These are phyloP conservation scores for Folsomia candida DNA, from an alignment of 2,888 invertebrate species.

Conservation along the genomic window DNA sequence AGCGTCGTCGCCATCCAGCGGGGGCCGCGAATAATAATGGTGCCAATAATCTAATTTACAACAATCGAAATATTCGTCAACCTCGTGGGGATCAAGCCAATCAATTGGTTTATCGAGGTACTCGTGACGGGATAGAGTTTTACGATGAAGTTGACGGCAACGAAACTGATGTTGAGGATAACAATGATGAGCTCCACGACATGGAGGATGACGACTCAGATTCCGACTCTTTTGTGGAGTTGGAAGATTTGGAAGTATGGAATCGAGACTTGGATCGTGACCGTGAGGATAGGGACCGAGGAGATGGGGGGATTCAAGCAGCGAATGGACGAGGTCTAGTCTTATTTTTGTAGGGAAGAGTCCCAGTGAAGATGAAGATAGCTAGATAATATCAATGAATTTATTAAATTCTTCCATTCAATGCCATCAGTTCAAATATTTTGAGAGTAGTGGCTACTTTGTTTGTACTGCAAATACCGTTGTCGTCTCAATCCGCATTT, in stretches of 20 bases:
- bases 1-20: neutral
- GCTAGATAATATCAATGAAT: too few relatives aligned
- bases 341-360: conserved; percentile 27
- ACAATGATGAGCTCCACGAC: neutral
- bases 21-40: neutral
- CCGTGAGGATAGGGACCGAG: conserved; percentile 20
- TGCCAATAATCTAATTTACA: neutral
- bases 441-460: too few relatives aligned
- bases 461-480: neutral
- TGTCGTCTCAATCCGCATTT: neutral
- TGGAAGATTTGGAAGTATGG: conserved; percentile 18
- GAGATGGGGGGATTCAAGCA: conserved; percentile 21
- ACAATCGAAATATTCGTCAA: neutral
- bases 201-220: conserved; percentile 28
- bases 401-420: neutral
- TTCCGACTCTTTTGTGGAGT: conserved; percentile 13
- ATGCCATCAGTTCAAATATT: neutral
- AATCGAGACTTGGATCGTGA: conserved; percentile 26
- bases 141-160: conserved; percentile 15
- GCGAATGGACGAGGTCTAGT: conserved; percentile 30
- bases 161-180: conserved; percentile 4
- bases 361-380: neutral
- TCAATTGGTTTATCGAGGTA: conserved; percentile 5
- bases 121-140: neutral
- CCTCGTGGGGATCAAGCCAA: neutral